Evolutionary conservation across 2,113 vertebrate species (phyloP).

Genomic region (Podarcis raffonei): DNA sequence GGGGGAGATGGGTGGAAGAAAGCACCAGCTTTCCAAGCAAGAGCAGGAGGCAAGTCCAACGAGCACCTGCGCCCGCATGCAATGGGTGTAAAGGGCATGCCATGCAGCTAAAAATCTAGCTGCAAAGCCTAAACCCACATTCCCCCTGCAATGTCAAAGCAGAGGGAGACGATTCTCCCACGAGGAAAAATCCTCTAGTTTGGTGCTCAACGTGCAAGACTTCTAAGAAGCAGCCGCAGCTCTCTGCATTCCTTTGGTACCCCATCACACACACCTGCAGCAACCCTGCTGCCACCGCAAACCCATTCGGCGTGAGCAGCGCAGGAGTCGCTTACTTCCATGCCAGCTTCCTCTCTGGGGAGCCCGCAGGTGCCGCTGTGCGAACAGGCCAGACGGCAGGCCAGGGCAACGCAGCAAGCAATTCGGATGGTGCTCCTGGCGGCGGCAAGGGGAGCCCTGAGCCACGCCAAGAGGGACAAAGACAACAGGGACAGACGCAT

Average conservation of each 20-base stretch:
- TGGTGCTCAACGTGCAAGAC: too few species aligned
- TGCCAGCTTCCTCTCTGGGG: not conserved
- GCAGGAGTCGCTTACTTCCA: not conserved
- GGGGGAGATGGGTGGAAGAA: not conserved
- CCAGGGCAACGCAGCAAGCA: not conserved
- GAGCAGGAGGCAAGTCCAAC: not conserved
- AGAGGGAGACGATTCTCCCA: too few species aligned
- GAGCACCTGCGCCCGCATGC: accelerated
- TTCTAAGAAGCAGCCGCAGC: not conserved
- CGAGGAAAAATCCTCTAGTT: not conserved
- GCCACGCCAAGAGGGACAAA: not conserved
- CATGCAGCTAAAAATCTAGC: not conserved
- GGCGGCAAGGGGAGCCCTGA: not conserved
- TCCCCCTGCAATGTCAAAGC: too few species aligned
- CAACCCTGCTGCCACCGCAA: not conserved
- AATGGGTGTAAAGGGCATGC: not conserved
- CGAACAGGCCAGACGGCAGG: not conserved
- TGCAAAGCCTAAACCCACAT: not conserved
- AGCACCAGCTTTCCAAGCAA: not conserved
- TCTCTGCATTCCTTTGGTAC: not conserved
- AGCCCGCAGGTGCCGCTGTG: too few species aligned
- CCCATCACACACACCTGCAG: not conserved
- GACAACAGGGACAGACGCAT: not conserved
- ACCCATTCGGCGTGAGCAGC: too few species aligned
- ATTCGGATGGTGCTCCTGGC: not conserved